Percentiles rank a stretch among this genome's conserved stretches.
Conservation (phyloP, 2,797 vertebrate species). For the Kryptopterus vitreolus region DNA sequence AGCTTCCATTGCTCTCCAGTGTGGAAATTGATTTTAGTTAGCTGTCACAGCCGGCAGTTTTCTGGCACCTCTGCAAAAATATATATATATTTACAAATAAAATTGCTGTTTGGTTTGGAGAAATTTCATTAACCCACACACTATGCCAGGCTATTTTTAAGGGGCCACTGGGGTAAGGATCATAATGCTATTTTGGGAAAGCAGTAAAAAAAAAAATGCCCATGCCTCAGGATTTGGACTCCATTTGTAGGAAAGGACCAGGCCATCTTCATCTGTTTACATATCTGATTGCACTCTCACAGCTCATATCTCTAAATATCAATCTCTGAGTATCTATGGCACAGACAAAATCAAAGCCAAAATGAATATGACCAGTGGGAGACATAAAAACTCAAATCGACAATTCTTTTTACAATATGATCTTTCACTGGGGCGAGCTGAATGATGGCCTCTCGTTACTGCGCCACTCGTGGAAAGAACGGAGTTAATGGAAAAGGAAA, state of each 20-base stretch:
- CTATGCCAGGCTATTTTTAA: constrained; percentile 47
- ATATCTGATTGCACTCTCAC: constrained; percentile 46
- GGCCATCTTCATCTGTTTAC: constrained; percentile 49
- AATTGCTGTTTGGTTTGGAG: constrained; percentile 54
- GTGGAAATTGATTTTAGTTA: constrained; percentile 67
- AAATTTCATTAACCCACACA: constrained; percentile 61
- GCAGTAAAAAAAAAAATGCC: constrained; percentile 42
- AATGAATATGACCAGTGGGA: constrained; percentile 52
- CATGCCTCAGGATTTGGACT: constrained; percentile 35
- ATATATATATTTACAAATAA: constrained; percentile 60
- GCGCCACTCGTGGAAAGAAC: constrained; percentile 46
- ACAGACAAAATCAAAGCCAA: constrained; percentile 59
- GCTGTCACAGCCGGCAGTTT: constrained; percentile 63
- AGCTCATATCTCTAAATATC: constrained; percentile 42
- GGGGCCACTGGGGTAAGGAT: constrained; percentile 46
- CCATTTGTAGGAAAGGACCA: constrained; percentile 45
- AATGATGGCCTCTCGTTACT: constrained; percentile 39
- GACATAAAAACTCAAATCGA: constrained; percentile 55
- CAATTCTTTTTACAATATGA: constrained; percentile 61
- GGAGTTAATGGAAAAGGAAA: constrained; percentile 59
- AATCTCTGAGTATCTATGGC: constrained; percentile 55
- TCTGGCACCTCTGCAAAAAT: constrained; percentile 61
- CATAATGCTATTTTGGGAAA: constrained; percentile 54
- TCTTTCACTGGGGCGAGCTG: constrained; percentile 52
- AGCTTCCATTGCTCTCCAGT: constrained; percentile 60